Base-by-base conservation (phyloP, 1,140 invertebrate genomes). In the Mylabris phalerata region DNA sequence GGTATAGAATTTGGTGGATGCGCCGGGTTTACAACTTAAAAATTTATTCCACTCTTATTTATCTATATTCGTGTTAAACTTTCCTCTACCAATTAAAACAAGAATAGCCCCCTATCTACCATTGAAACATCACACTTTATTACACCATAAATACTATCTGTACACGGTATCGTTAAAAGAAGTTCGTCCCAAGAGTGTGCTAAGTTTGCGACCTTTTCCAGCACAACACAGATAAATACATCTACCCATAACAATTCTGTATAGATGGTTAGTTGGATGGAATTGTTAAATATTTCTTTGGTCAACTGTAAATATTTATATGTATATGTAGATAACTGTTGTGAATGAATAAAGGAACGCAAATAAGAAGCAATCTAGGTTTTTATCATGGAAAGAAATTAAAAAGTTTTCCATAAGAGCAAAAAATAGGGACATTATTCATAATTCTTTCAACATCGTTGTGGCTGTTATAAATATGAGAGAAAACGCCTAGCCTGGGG, bases 121-220 rank as follows among this genome's bases (percentile, higher is more conserved):
- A 61, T 61, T 61, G 60, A 61, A 61, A 61, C 60, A 52, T 46
- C 47, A 40, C 49, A 52, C 45, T 61, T 61, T 61, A 61, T 61
- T 57, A 61, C 60, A 44, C 49, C 55, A 61, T 61, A 61, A 61
- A 61, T 61, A 61, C 55, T 61, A 61, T 57, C 55, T 50, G 50
- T 48, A 48, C 55, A 47, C 43, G 48, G 55, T 45, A 48, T 57
- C 60, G 60, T 61, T 61, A 61, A 61, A 61, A 61, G 60, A 57
- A 61, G 60, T 61, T 61, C 48, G 39, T 57, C 60, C 60, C 55
- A 41, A 50, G 60, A 57, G 60, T 49, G 50, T 55, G 49, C 49
- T 54, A 61, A 61, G 54, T 61, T 57, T 52, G 60, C 44, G 55
- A 41, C 49, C 51, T 43, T 38, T 50, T 42, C 9, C 60, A 7